phyloP scores from a whole-genome alignment of 2,113 vertebrate species.

The Heterocephalus glaber region DNA sequence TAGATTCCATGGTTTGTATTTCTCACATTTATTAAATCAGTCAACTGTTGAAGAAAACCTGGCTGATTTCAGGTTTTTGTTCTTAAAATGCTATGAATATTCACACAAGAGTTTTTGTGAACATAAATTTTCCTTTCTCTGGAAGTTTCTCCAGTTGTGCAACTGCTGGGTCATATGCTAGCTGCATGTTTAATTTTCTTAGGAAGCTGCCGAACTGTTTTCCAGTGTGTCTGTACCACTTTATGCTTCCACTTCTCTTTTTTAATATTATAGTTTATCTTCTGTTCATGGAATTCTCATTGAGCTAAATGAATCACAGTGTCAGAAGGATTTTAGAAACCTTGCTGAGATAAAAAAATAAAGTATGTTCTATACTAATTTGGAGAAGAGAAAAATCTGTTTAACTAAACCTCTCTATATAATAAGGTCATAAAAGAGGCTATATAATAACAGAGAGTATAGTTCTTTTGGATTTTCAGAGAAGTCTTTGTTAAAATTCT shows the following conservation, averaged over 20 bases:
- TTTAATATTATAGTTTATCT: conserved; percentile 70
- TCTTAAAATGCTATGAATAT: not conserved
- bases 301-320: conserved; percentile 74
- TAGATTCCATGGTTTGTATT: not conserved
- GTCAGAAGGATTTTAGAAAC: conserved; percentile 67
- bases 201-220: conserved; percentile 31
- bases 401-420: conserved; percentile 54
- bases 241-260: not conserved
- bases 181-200: not conserved
- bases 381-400: conserved; percentile 69
- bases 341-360: conserved; percentile 64
- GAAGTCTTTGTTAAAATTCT: conserved; percentile 69
- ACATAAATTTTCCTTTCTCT: conserved; percentile 41
- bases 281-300: conserved; percentile 75
- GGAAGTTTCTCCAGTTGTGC: not conserved
- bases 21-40: not conserved
- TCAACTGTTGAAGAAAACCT: not conserved
- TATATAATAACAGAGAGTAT: conserved; percentile 40
- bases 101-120: not conserved
- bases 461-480: conserved; percentile 61
- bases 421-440: conserved; percentile 66
- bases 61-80: not conserved
- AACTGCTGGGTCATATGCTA: not conserved
- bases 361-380: conserved; percentile 61
- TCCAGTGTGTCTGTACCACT: not conserved